Evolutionary conservation across 2,113 vertebrate species (phyloP), one percentile per base, ranked within the genome.

Genomic region (Cyanistes caeruleus): DNA sequence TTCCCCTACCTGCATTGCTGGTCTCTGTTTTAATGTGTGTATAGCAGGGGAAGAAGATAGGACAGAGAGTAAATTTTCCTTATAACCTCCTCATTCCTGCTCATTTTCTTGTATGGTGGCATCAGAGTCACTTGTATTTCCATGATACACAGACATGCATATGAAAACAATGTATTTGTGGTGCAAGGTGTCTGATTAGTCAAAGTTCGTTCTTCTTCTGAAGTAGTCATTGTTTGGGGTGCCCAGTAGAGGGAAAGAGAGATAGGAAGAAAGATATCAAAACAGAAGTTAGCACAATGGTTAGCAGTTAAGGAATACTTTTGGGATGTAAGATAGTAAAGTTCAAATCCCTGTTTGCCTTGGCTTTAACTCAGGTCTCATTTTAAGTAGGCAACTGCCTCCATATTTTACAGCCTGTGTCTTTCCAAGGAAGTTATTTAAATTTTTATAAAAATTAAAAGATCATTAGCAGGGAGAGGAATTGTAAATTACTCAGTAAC

Each of bases 11-110:
- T 41, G 23, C 69, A 52, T 51, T 92, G 8, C 23, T 80, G n/a
- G 11, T 58, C 18, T 84, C 2, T 22, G 31, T 55, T 78, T 79
- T 64, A 37, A 44, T 27, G 8, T 13, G 9, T 25, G 7, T 37
- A 6, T 73, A 23, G 51, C 37, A 37, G 8, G 5, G 33, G 22
- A 72, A 56, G 44, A 55, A 41, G 12, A n/a, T 6, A 48, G 25
- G 24, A 52, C 19, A 64, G 21, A 78, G 46, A 55, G 5, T 33
- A 46, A 37, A 31, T 37, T 70, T 78, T 30, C 21, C 9, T 62
- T 18, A 7, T 25, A 68, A 8, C 1, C 0, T 65, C 58, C 16
- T 63, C 1, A 0, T 60, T 46, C 3, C 0, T 52, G 13, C 12
- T 53, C 8, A 5, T 84, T 68, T 75, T 77, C 22, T 70, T 74